Evolutionary conservation across 2,113 vertebrate genomes (phyloP), one percentile per base, ranked within the genome.

Genomic region (Vidua macroura): DNA sequence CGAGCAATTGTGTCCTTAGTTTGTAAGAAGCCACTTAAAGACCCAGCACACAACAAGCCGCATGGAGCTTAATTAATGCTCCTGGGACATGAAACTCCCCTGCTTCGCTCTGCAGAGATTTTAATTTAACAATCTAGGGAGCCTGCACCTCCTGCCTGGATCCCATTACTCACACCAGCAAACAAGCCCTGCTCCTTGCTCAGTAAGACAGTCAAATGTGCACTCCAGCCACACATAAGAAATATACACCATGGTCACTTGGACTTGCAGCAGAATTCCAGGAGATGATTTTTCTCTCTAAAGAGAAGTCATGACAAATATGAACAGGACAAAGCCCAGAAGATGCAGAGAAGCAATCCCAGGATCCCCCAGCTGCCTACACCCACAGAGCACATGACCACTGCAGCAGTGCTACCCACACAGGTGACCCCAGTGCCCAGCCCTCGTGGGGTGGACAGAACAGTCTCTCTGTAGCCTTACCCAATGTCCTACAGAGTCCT

Each of bases 41-140:
- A 56, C n/a, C n/a, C 14, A 81, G 53, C 19, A 44, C n/a, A 80
- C 52, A 78, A 79, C 60, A 81, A 92, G 59, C 55, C 70, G 59
- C 52, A 27, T 2, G 43, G 52, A 86, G 53, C 52, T 75, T 95
- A 96, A 96, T 95, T 83, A 88, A 83, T 46, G 64, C 92, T 75
- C 80, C 76, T 35, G 88, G 83, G 96, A 90, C 69, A 60, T 30
- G 37, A 92, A 49, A 41, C 22, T 95, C 79, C 55, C 69, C 48
- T 24, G 77, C 75, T 73, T 7, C 0, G 35, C 60, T 86, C 79
- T 53, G 94, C 88, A 82, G 83, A 92, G 85, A n/a, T 86, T 94
- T 91, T 62, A 66, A 74, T 77, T 63, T 56, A 86, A 81, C 76
- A 60, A 46, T 48, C 27, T 21, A 27, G 24, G 82, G 90, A 90